A percentile compares a stretch with the other conserved stretches of the same genome.
Evolutionary conservation across 2,113 vertebrate species (phyloP).

Genomic region (Esox niger): DNA sequence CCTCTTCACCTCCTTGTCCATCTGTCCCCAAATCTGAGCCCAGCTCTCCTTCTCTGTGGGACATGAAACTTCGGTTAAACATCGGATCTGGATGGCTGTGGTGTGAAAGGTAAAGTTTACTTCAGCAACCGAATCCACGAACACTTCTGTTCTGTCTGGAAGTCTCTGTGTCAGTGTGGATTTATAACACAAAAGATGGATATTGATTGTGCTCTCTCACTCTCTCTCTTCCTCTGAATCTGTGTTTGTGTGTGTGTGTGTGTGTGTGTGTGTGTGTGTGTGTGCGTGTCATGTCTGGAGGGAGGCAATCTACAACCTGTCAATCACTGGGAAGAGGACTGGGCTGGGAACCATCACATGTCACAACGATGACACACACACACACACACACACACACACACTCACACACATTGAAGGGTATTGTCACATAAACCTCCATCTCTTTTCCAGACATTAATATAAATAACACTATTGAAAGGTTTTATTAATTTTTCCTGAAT

Average conservation of each 20-base stretch:
- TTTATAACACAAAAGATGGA: conserved; percentile 56
- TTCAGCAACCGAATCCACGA: neutral
- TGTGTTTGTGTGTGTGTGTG: no score
- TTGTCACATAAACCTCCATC: conserved; percentile 44
- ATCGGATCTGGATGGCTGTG: neutral
- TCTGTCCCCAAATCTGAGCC: conserved; percentile 4
- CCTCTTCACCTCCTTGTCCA: neutral
- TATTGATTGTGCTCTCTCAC: conserved; percentile 61
- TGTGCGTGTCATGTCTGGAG: conserved; percentile 56
- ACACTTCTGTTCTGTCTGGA: neutral
- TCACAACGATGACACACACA: conserved; percentile 69
- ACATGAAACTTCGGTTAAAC: neutral
- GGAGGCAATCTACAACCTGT: conserved; percentile 72
- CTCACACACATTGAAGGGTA: conserved; percentile 61
- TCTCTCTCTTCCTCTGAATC: conserved; percentile 40
- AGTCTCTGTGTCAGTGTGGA: conserved; percentile 49
- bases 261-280: no score
- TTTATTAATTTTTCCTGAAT: neutral
- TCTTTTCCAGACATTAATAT: conserved; percentile 7
- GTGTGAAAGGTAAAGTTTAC: neutral
- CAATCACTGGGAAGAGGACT: conserved; percentile 67
- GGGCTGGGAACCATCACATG: conserved; percentile 70
- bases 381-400: conserved; percentile 68
- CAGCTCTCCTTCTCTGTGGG: no score
- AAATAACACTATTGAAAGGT: conserved; percentile 27